Conservation (phyloP, 2,888 invertebrate species). For the Trichogramma evanescens region DNA sequence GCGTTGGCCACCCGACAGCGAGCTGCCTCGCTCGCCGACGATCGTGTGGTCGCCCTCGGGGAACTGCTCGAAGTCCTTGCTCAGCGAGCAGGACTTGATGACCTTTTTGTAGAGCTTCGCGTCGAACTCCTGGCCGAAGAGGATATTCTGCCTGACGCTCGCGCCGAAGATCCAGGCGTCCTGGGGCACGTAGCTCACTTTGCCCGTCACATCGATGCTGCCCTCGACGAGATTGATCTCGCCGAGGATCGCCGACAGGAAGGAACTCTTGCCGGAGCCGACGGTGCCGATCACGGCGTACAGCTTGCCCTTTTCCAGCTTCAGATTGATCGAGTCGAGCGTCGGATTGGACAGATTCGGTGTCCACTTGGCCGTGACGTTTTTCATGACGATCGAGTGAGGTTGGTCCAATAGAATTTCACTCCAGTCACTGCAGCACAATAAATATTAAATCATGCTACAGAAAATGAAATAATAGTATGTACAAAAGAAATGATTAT, state of each 20-base stretch:
- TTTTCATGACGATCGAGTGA: constrained; percentile 28
- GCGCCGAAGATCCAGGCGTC: constrained; percentile 79
- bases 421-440: too few relatives aligned
- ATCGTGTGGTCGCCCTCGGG: constrained; percentile 63
- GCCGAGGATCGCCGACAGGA: constrained; percentile 63
- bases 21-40: constrained; percentile 67
- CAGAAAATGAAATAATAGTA: too few relatives aligned
- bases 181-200: constrained; percentile 71
- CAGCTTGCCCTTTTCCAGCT: constrained; percentile 54
- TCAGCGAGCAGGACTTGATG: constrained; percentile 45
- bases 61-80: constrained; percentile 54
- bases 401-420: neutral
- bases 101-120: constrained; percentile 52
- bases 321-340: constrained; percentile 51
- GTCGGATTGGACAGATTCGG: constrained; percentile 49
- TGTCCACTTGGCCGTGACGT: constrained; percentile 50
- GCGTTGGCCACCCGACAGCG: constrained; percentile 67
- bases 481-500: too few relatives aligned
- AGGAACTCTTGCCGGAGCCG: constrained; percentile 66
- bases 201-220: constrained; percentile 57
- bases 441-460: too few relatives aligned
- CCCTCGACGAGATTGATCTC: constrained; percentile 63
- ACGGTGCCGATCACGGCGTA: constrained; percentile 70
- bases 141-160: constrained; percentile 78
- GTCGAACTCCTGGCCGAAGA: constrained; percentile 67